A percentile compares a stretch with the other conserved stretches of the same genome.
These are phyloP conservation scores for Oncorhynchus masou DNA, from an alignment of 2,113 vertebrate genomes.

Conservation along the genomic window DNA sequence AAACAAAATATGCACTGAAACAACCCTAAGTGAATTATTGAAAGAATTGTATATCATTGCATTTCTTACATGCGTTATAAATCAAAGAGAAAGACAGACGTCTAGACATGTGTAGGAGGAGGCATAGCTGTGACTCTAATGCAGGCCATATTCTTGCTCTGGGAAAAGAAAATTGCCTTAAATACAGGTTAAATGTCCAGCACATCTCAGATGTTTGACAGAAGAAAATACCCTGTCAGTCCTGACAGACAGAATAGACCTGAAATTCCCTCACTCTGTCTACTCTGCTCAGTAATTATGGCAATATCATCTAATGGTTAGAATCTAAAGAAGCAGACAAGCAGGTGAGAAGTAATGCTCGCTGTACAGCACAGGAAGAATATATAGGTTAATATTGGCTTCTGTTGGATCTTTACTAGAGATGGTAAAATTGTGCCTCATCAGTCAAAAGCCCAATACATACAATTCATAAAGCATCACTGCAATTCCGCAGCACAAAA, in stretches of 20 bases:
- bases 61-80: too few relatives aligned
- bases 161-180: constrained; percentile 65
- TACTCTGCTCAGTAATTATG: constrained; percentile 43
- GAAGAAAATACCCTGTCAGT: constrained; percentile 63
- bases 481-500: not conserved
- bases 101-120: constrained; percentile 38
- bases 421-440: too few relatives aligned
- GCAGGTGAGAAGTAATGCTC: constrained; percentile 52
- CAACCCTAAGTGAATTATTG: not conserved
- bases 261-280: constrained; percentile 50
- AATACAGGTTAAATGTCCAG: constrained; percentile 70
- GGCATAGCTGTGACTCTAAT: constrained; percentile 61
- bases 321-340: constrained; percentile 53
- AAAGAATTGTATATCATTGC: not conserved
- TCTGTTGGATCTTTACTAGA: too few relatives aligned
- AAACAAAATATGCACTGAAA: too few relatives aligned
- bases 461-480: not conserved
- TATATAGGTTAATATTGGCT: too few relatives aligned
- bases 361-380: constrained; percentile 24
- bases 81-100: constrained; percentile 18
- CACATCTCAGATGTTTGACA: constrained; percentile 53
- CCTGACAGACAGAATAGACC: constrained; percentile 53
- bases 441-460: not conserved
- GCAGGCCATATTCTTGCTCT: constrained; percentile 52
- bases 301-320: constrained; percentile 67